phyloP scores from a whole-genome alignment of 2,113 vertebrate genomes.

The Scopus umbretta region DNA sequence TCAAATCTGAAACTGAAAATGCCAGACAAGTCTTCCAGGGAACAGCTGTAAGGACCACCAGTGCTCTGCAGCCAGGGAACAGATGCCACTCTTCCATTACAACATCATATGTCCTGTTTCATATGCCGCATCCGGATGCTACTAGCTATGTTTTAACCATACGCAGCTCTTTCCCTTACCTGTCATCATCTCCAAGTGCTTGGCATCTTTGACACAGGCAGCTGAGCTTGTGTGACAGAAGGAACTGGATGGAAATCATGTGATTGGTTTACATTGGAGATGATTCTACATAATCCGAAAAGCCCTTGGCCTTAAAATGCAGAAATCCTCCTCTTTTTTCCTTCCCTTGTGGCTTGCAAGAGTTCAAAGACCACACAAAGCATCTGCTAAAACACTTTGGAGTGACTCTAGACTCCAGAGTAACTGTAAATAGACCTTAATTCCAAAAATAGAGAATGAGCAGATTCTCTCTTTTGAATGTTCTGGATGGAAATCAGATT shows the following conservation, averaged over 20 bases:
- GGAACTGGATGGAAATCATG: conserved; percentile 10
- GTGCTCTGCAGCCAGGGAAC: background rate
- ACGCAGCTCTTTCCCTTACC: conserved; percentile 16
- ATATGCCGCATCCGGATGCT: background rate
- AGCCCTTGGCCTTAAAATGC: background rate
- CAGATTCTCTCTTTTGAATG: background rate
- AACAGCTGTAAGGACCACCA: conserved; percentile 24
- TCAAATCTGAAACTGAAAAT: background rate
- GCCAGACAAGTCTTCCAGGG: background rate
- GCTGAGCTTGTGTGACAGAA: background rate
- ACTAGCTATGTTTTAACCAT: background rate
- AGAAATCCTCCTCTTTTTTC: background rate
- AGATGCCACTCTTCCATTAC: conserved; percentile 4
- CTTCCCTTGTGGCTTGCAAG: background rate
- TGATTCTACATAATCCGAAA: conserved; percentile 16
- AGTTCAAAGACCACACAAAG: conserved; percentile 35
- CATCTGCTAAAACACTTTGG: conserved; percentile 40
- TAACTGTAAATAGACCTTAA: background rate
- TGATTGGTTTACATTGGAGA: conserved; percentile 1
- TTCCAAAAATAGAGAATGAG: conserved; percentile 31
- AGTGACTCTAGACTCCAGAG: background rate
- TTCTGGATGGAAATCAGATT: background rate
- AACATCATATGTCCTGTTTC: background rate
- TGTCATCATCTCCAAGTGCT: conserved; percentile 39
- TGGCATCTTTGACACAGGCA: background rate